Base-by-base conservation (phyloP, 2,888 invertebrate species). In the Kryphioiulus occultus region DNA sequence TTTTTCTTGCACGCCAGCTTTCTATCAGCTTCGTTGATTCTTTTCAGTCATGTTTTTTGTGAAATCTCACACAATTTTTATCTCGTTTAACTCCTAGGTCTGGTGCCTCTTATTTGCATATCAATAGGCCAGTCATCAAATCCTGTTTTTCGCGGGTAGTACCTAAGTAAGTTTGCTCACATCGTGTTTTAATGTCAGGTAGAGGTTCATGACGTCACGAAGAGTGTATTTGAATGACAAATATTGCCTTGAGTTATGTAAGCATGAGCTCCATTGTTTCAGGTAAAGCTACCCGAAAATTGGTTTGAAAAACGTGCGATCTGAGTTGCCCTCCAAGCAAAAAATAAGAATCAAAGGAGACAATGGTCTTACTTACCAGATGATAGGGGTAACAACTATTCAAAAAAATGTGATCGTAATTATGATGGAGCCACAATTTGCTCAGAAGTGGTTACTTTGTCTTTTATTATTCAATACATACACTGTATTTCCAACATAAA, bases 161-260 rank as follows among this genome's bases (percentile, higher is more conserved):
- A 1, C 17, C 68, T 26, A 17, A 10, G 68, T 68, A 68, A 26
- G 68, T 22, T 68, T 68, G 68, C 22, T 68, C 26, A 26, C 68
- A 26, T 68, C 68, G 22, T 68, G 1, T 26, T 26, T 53, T 53
- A 68, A 68, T 68, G 68, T 68, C 68, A 68, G 1, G 68, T 26
- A 68, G 68, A 59, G 59, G 59, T 59, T 59, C 59, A 15, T 59
- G 22, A n/a, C 59, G 59, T 59, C 59, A 59, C 59, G 59, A 59
- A n/a, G 15, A 68, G 68, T 68, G 22, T 68, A 5, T 68, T 68
- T 68, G 78, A 78, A 78, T 78, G 78, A 78, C 78, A 78, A 78
- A 78, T 78, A 78, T 1, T 78, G 78, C 78, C 78, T 30, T 26
- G 78, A 78, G 78, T 78, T 78, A 78, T 78, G 30, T 78, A 78